Evolutionary conservation across 2,797 vertebrate species (phyloP).

Genomic region (Acanthornis magna): DNA sequence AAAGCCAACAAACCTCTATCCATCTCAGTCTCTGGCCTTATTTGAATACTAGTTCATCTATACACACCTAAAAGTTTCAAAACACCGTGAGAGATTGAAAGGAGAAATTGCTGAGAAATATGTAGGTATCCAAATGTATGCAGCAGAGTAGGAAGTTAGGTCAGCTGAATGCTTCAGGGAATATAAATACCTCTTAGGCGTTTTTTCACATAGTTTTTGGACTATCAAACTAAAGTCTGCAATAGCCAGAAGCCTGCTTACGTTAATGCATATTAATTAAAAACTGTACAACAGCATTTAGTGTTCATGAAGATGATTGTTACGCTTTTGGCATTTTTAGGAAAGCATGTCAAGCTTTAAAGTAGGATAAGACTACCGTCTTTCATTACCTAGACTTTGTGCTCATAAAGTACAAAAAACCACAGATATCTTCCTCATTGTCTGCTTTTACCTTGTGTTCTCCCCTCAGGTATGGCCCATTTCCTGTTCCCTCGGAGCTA

Average conservation of each 20-base stretch:
- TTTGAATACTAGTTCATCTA: neutral
- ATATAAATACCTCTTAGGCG: neutral
- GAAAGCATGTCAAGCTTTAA: constrained; percentile 71
- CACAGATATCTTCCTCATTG: neutral
- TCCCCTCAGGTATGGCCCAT: constrained; percentile 91
- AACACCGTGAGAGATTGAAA: neutral
- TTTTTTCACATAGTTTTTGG: constrained; percentile 19
- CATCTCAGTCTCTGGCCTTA: neutral
- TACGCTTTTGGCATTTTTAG: constrained; percentile 73
- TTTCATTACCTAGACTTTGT: constrained; percentile 68
- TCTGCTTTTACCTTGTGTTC: constrained; percentile 41
- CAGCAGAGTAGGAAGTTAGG: neutral
- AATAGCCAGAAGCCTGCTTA: constrained; percentile 67
- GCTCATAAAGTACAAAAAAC: constrained; percentile 60
- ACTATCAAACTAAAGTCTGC: constrained; percentile 62
- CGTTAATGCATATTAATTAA: constrained; percentile 66
- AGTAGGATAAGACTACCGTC: constrained; percentile 46
- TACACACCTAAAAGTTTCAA: neutral
- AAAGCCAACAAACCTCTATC: neutral
- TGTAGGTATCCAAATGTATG: neutral
- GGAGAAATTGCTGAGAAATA: neutral
- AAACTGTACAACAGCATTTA: constrained; percentile 70
- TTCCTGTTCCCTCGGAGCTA: constrained; percentile 92
- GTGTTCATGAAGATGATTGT: constrained; percentile 68
- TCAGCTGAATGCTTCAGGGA: constrained; percentile 34